A percentile compares a stretch with the other conserved stretches of the same genome.
phyloP scores from a whole-genome alignment of 2,113 vertebrate genomes.

The Orycteropus afer region DNA sequence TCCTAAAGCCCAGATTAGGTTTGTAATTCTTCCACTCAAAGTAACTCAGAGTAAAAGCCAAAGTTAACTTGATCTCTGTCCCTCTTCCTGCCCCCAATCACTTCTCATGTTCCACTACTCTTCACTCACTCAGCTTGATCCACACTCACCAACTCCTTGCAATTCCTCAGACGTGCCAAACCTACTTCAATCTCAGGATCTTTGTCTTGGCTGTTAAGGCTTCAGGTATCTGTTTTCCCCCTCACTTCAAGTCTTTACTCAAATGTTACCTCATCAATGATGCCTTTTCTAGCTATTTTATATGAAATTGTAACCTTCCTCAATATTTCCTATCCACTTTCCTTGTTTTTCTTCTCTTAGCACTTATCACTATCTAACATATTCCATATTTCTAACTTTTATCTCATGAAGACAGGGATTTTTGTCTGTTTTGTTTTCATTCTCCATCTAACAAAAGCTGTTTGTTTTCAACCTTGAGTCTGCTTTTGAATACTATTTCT shows the following conservation, averaged over 20 bases:
- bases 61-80: background rate
- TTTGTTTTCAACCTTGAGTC: conserved; percentile 27
- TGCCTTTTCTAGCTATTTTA: background rate
- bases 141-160: background rate
- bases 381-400: too few species aligned
- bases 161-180: background rate
- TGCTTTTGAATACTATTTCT: conserved; percentile 2
- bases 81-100: background rate
- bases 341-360: background rate
- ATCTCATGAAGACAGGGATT: too few species aligned
- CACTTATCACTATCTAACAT: too few species aligned
- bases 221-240: background rate
- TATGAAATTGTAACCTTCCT: background rate
- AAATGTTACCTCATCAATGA: background rate
- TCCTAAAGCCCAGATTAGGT: background rate
- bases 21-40: background rate
- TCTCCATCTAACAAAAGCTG: background rate
- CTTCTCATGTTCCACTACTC: background rate
- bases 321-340: background rate
- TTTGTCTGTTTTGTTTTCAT: too few species aligned
- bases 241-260: background rate
- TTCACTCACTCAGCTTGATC: background rate
- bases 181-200: background rate
- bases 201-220: background rate
- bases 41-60: background rate